Base-by-base conservation (phyloP, 2,113 vertebrate genomes). In the western clawed frog (Xenopus tropicalis) region DNA sequence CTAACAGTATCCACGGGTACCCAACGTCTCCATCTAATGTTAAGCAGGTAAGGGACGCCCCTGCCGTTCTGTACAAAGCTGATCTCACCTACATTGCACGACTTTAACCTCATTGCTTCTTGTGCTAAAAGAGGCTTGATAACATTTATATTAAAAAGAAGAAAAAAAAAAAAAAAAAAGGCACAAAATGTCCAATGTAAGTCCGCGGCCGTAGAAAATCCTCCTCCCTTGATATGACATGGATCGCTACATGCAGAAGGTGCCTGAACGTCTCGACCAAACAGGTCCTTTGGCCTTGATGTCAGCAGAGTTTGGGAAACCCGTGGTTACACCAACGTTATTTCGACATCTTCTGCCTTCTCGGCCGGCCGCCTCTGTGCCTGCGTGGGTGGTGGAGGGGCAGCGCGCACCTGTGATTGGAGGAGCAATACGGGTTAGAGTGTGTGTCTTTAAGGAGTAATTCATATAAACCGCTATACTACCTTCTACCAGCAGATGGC, bases 341-440 rank as follows among this genome's bases (percentile, higher is more conserved):
- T 97, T 78, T 99, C 97, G 87, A 98, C 97, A 19, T 99, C 97
- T 83, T 99, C 97, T 0, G 94, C 91, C 86, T 98, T 99, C 85
- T 98, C 96, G 3, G 90, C 58, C 0, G 90, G 83, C 78, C 93
- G 87, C 48, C 94, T 92, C 17, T 92, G 84, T 17, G 92, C 93
- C 83, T 98, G 97, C 0, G 95, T 97, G 0, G 96, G 97, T 5
- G 96, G 96, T 0, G 97, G 97, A 0, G 97, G 97, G 43, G 97
- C 96, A 0, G 97, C 97, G 72, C 97, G 92, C 44, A 99, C 97
- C 97, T 99, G 89, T 12, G 82, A 80, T 1, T 22, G 37, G 14
- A 48, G 46, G 46, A 48, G 6, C 6, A 48, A 72, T 79, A 70
- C 81, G 77, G 3, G 67, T 7, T 14, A 16, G 4, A 13, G 44